A percentile compares a stretch with the other conserved stretches of the same genome.
Evolutionary conservation across 2,888 invertebrate genomes (phyloP).

Genomic region (Drosophila niveifrons): DNA sequence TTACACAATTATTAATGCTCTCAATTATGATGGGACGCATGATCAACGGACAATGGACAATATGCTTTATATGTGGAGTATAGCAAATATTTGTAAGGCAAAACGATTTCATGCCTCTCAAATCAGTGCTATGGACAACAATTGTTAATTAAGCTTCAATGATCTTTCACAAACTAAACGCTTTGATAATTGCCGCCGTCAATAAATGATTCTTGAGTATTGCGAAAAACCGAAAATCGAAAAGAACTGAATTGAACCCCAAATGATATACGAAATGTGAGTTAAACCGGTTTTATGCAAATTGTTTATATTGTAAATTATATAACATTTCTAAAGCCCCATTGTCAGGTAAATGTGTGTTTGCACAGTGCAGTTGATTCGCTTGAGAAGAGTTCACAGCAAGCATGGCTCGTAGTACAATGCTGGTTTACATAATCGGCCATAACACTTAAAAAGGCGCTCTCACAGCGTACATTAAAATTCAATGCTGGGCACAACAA

Average conservation of each 20-base stretch:
- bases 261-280: conserved; percentile 4
- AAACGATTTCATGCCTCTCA: conserved; percentile 72
- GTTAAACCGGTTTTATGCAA: conserved; percentile 7
- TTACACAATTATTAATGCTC: conserved; percentile 61
- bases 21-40: conserved; percentile 47
- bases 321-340: neutral
- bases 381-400: conserved; percentile 16
- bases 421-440: conserved; percentile 41
- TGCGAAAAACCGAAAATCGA: conserved; percentile 1
- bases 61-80: conserved; percentile 48
- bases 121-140: conserved; percentile 58
- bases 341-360: conserved; percentile 6
- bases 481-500: conserved; percentile 64
- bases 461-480: conserved; percentile 57
- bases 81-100: conserved; percentile 55
- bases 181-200: conserved; percentile 58
- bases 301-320: neutral
- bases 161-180: conserved; percentile 42
- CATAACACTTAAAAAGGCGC: conserved; percentile 54
- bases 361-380: conserved; percentile 25
- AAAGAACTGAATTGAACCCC: conserved; percentile 21
- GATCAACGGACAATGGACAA: conserved; percentile 46
- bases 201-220: conserved; percentile 16
- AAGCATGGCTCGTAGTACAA: conserved; percentile 1
- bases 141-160: conserved; percentile 73